phyloP scores from a whole-genome alignment of 2,888 invertebrate genomes.

The Zaprionus obscuricornis region DNA sequence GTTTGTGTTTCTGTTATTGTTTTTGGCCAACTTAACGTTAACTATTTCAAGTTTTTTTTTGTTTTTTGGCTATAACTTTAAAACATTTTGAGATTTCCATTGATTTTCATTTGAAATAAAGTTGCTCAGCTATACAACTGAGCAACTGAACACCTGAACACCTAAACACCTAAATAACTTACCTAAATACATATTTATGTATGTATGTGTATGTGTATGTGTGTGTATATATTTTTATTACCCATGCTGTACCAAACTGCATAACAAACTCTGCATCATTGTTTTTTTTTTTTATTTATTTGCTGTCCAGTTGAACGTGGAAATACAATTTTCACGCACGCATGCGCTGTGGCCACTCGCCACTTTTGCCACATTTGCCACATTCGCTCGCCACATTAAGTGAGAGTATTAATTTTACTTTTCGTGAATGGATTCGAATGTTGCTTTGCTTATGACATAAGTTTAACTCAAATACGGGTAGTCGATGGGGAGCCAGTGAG shows the following conservation, averaged over 20 bases:
- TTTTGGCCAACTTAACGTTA: too few species aligned
- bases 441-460: slow-evolving; percentile 58
- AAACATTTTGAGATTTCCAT: not conserved
- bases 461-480: not conserved
- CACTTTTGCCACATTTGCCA: slow-evolving; percentile 61
- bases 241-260: not conserved
- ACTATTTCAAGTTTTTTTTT: too few species aligned
- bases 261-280: not conserved
- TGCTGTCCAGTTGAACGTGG: slow-evolving; percentile 39
- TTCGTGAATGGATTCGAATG: slow-evolving; percentile 33
- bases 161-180: slow-evolving; percentile 31
- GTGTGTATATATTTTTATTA: not conserved
- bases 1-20: too few species aligned
- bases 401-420: slow-evolving; percentile 74
- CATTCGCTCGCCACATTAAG: slow-evolving; percentile 39
- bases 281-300: too few species aligned
- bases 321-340: slow-evolving; percentile 77
- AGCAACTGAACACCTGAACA: not conserved
- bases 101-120: slow-evolving; percentile 31
- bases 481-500: not conserved
- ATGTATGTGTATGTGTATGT: too few species aligned
- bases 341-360: slow-evolving; percentile 58
- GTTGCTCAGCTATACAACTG: not conserved
- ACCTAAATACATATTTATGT: slow-evolving; percentile 16
- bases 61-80: slow-evolving; percentile 35